Evolutionary conservation across 2,113 vertebrate species (phyloP), one percentile per base, ranked within the genome.

Genomic region (Ophiodon elongatus): DNA sequence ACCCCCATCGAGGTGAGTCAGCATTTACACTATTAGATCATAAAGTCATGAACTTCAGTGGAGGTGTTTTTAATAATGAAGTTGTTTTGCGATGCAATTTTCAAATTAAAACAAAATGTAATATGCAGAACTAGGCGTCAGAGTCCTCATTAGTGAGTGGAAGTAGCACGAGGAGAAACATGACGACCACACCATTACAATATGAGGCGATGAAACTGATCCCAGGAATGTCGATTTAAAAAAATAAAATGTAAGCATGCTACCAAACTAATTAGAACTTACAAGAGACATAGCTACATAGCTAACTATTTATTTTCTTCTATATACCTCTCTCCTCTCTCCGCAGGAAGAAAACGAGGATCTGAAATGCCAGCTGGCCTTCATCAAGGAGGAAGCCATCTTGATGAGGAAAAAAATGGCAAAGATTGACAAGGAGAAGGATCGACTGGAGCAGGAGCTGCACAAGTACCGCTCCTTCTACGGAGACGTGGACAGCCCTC

Each of bases 391-490:
- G 89, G 98, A 99, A 88, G 98, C 98, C 35, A 93, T 96, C 64
- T 82, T 99, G 90, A 99, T 99, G 98, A 96, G 98, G 81, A 99
- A 99, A 91, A 99, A 99, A 92, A 97, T 99, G 98, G 98, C 98
- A 65, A 99, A 99, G 93, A 98, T 99, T 0, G 98, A 99, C 85
- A 99, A 99, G 83, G 98, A 99, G 82, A 99, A 99, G 86, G 98
- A 99, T 93, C 94, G 97, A n/a, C 96, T 99, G 50, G 98, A 99
- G 54, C 97, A 98, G 0, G 98, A 99, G 92, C 95, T 99, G 50
- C 98, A 98, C 84, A 99, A 99, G 86, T 99, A 99, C 39, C 95
- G 98, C 59, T 99, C 97, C 0, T 99, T 99, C 93, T 99, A 99
- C 8, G 98, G 98, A 3, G 98, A 99, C 63, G 96, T 99, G 90